These are phyloP conservation scores for Megamerina dolium DNA, from an alignment of 2,888 invertebrate genomes.

Conservation along the genomic window DNA sequence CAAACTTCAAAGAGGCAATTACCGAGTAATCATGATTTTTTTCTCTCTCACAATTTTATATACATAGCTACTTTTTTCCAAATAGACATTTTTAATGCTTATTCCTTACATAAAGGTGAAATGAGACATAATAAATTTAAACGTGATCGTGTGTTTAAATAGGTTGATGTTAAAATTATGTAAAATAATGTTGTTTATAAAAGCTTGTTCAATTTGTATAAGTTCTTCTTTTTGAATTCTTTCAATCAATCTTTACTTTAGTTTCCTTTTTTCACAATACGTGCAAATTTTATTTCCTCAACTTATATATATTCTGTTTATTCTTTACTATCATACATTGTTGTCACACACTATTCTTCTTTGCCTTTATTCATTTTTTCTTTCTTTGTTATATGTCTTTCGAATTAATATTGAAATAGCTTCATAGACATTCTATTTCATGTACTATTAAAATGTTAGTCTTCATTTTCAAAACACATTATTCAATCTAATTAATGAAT, in stretches of 20 bases:
- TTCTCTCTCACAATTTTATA: too few species aligned
- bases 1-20: conserved; percentile 95
- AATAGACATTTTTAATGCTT: conserved; percentile 12
- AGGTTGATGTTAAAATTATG: conserved; percentile 30
- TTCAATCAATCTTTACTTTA: not conserved
- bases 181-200: conserved; percentile 22
- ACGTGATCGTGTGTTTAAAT: conserved; percentile 15
- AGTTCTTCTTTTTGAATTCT: conserved; percentile 11
- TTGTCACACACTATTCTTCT: too few species aligned
- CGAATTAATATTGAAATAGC: too few species aligned
- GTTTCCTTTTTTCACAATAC: conserved; percentile 9
- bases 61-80: conserved; percentile 12
- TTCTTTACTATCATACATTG: too few species aligned
- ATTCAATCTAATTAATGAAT: too few species aligned
- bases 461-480: too few species aligned
- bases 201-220: conserved; percentile 21
- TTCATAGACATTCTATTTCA: too few species aligned
- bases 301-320: too few species aligned
- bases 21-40: too few species aligned
- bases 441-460: too few species aligned
- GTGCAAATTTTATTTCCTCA: conserved; percentile 11
- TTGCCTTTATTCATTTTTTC: too few species aligned
- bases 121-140: conserved; percentile 11
- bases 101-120: conserved; percentile 7
- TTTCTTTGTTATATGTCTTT: too few species aligned